Conservation (phyloP, 2,797 vertebrate genomes). For the Adrianichthys oophorus region DNA sequence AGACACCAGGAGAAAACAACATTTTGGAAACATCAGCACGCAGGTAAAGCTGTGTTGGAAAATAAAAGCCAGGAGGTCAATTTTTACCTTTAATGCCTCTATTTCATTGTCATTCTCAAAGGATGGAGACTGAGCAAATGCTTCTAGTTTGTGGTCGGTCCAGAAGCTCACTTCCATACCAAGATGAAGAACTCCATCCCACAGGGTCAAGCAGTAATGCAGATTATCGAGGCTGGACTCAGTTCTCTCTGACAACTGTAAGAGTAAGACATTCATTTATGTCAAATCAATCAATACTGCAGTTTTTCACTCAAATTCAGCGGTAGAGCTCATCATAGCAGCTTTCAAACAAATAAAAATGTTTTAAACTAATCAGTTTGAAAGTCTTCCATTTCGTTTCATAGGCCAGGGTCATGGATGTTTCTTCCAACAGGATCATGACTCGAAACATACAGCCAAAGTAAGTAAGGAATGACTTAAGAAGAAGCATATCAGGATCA, state of each 20-base stretch:
- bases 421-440: too few species aligned
- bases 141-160: slow-evolving; percentile 66
- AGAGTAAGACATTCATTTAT: not conserved
- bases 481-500: too few species aligned
- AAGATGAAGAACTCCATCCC: slow-evolving; percentile 85
- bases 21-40: not conserved
- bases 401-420: too few species aligned
- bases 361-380: too few species aligned
- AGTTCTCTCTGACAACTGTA: slow-evolving; percentile 87
- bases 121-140: slow-evolving; percentile 60
- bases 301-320: too few species aligned
- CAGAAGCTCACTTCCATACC: slow-evolving; percentile 80
- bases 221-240: slow-evolving; percentile 85
- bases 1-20: not conserved
- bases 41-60: not conserved
- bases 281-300: too few species aligned
- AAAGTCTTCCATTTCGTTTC: too few species aligned
- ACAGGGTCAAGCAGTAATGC: slow-evolving; percentile 80
- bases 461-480: too few species aligned
- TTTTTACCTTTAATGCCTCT: slow-evolving; percentile 77
- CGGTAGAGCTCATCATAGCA: too few species aligned
- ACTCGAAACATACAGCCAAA: too few species aligned
- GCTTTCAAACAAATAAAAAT: too few species aligned
- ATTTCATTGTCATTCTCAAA: slow-evolving; percentile 77
- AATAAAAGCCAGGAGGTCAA: not conserved